phyloP scores from a whole-genome alignment of 2,797 vertebrate genomes.

The Alauda arvensis region DNA sequence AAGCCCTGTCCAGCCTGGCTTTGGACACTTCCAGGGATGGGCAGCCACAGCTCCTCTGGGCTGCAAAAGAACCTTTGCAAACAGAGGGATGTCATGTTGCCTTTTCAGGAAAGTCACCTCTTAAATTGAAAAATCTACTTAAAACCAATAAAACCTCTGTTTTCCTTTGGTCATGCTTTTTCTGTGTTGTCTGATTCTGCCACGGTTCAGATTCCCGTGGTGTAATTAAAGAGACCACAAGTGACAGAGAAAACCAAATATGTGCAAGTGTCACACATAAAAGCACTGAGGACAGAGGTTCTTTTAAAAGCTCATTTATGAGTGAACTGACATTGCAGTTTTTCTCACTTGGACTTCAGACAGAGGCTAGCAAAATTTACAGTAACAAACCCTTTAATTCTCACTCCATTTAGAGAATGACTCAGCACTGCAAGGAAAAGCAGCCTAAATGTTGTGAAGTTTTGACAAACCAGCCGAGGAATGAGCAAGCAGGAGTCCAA shows the following conservation, averaged over 20 bases:
- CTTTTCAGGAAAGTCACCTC: neutral
- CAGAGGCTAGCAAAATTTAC: conserved; percentile 35
- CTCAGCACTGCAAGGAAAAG: conserved; percentile 57
- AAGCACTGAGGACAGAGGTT: neutral
- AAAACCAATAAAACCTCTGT: neutral
- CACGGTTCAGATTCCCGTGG: neutral
- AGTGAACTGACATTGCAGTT: neutral
- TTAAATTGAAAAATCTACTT: neutral
- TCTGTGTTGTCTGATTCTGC: neutral
- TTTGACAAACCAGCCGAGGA: conserved; percentile 41
- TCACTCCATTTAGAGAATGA: conserved; percentile 42
- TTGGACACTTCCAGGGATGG: neutral
- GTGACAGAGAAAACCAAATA: neutral
- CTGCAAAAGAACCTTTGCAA: neutral
- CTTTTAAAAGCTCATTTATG: neutral
- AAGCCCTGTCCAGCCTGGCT: accelerated
- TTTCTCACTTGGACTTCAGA: conserved; percentile 24
- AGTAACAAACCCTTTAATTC: conserved; percentile 34
- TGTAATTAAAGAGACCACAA: conserved; percentile 9
- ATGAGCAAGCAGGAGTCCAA: conserved; percentile 39
- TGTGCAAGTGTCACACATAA: neutral
- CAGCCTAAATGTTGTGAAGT: conserved; percentile 49
- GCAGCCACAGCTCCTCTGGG: neutral
- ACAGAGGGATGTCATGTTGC: neutral
- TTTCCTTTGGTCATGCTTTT: neutral